These are phyloP conservation scores for Takifugu flavidus DNA, from an alignment of 2,113 vertebrate genomes.

Conservation along the genomic window DNA sequence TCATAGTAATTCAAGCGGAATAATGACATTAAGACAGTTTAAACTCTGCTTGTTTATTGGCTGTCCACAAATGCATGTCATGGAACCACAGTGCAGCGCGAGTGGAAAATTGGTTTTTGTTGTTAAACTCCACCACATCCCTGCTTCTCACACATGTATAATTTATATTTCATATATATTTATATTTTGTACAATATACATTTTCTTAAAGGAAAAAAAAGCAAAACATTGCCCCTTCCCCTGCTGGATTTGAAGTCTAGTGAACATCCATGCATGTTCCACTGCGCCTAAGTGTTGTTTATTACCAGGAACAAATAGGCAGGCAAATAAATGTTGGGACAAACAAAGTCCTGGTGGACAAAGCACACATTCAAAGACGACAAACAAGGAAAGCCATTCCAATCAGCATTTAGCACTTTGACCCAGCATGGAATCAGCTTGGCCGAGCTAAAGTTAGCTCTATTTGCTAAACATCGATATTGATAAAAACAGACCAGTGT, in stretches of 20 bases:
- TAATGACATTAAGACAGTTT: slow-evolving; percentile 6
- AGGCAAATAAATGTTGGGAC: slow-evolving; percentile 50
- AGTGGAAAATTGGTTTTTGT: slow-evolving; percentile 67
- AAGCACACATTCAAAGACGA: slow-evolving; percentile 55
- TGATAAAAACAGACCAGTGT: slow-evolving; percentile 7
- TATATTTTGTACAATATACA: slow-evolving; percentile 76
- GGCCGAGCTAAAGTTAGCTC: slow-evolving; percentile 30
- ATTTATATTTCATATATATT: slow-evolving; percentile 70
- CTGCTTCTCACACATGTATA: slow-evolving; percentile 70
- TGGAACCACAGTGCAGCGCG: slow-evolving; percentile 68
- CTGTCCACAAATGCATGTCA: slow-evolving; percentile 71
- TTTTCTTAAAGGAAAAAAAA: slow-evolving; percentile 54
- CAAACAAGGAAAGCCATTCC: slow-evolving; percentile 66
- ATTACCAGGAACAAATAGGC: slow-evolving; percentile 51
- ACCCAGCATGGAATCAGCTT: not conserved
- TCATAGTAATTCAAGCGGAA: not conserved
- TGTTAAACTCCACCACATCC: slow-evolving; percentile 69
- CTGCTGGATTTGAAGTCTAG: slow-evolving; percentile 43
- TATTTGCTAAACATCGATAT: slow-evolving; percentile 27
- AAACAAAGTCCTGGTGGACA: slow-evolving; percentile 52
- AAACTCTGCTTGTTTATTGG: slow-evolving; percentile 69
- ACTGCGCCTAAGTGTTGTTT: slow-evolving; percentile 52
- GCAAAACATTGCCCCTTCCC: slow-evolving; percentile 45
- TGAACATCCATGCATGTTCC: slow-evolving; percentile 69
- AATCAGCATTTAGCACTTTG: slow-evolving; percentile 33